Percentiles rank a stretch among this genome's conserved stretches.
These are phyloP conservation scores for Habrosyne pyritoides DNA, from an alignment of 2,888 invertebrate species.

Conservation along the genomic window DNA sequence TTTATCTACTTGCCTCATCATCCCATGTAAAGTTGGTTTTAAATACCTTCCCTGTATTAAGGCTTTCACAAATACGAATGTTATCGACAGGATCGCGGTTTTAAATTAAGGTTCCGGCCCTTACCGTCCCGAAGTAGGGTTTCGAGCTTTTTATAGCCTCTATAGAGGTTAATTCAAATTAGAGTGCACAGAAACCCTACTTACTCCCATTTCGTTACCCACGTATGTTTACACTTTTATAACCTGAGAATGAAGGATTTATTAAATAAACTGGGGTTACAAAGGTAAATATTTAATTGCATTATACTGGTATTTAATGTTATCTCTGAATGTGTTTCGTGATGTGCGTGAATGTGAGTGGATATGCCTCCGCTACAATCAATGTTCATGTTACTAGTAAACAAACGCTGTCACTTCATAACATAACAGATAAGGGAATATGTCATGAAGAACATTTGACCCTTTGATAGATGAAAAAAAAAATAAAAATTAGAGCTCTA, in stretches of 20 bases:
- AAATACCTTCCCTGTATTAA: background rate
- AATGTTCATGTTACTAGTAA: background rate
- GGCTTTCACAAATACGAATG: constrained; percentile 13
- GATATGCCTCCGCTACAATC: background rate
- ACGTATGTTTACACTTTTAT: background rate
- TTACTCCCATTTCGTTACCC: constrained; percentile 3
- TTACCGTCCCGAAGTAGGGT: constrained; percentile 10
- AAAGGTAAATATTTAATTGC: background rate
- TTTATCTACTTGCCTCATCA: constrained; percentile 8
- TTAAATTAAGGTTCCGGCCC: constrained; percentile 27
- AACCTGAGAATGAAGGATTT: background rate
- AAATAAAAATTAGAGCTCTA: too few relatives aligned
- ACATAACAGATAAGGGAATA: background rate
- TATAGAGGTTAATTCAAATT: constrained; percentile 32
- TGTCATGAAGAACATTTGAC: background rate
- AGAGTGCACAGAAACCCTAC: constrained; percentile 28
- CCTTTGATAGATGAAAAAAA: too few relatives aligned
- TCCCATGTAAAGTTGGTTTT: background rate
- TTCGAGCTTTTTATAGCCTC: constrained; percentile 24
- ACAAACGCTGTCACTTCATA: background rate
- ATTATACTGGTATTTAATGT: background rate
- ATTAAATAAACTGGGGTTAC: background rate
- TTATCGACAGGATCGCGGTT: constrained; percentile 29
- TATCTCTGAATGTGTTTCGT: background rate
- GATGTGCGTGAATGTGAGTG: background rate